Evolutionary conservation across 1,140 invertebrate genomes (phyloP), one percentile per base, ranked within the genome.

Genomic region (Paraescarpia echinospica): DNA sequence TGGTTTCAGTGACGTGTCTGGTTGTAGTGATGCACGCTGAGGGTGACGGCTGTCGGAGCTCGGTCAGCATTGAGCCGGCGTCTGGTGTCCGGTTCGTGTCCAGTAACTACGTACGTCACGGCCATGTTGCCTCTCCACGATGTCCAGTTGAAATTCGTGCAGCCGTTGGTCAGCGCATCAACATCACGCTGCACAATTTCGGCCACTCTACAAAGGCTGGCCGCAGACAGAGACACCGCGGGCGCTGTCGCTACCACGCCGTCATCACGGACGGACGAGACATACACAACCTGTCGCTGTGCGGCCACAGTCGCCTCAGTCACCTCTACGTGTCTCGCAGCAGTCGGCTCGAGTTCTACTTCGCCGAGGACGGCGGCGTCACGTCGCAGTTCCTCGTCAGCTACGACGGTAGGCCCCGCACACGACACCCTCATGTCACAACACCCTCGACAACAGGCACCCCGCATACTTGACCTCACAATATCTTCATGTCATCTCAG

Each of bases 161-260:
- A 31, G 33, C 35, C 34, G 34, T 35, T 34, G 89, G 89, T 90
- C 89, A 90, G 89, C 33, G 89, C 34, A 34, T 90, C 33, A 90
- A 90, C 89, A 34, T 90, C 89, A 90, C 89, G 22, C 89, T 90
- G 14, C 35, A 90, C 35, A 90, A 90, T 12, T 90, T 90, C n/a
- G 89, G 89, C 33, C 35, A 90, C 89, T 34, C 33, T 12, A 90
- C 35, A 31, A 90, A 77, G 59, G 59, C 59, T 27, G 22, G 59
- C 22, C 59, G 59, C 2, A 12, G 59, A 77, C 59, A 77, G 22
- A 77, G 59, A 77, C 59, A 77, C 59, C 59, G 59, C 4, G 59
- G 59, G 2, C 0, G 59, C 27, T 77, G 59, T 77, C 59, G 18
- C 27, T 77, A 77, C 59, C 59, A 77, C 27, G 59, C 59, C 27